Base-by-base conservation (phyloP, 2,888 invertebrate species). In the Clitarchus hookeri region DNA sequence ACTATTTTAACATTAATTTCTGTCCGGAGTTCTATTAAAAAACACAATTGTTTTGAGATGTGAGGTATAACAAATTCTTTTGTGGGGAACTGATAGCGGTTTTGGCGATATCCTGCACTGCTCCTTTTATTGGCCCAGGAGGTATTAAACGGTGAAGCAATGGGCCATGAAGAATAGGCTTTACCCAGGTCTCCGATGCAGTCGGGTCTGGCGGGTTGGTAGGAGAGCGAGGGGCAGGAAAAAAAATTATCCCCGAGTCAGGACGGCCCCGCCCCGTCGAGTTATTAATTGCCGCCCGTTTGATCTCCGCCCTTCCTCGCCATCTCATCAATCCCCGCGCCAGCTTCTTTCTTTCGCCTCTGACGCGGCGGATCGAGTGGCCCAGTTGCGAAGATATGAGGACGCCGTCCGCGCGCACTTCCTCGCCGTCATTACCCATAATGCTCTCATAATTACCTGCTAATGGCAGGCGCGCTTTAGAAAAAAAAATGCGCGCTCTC, bases 271-370 rank as follows among this genome's bases (percentile, higher is more conserved):
- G n/a, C 65, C 65, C 65, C 65, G 65, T 65, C 19, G 65, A 65
- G 65, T 65, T 65, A 65, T 65, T 65, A 65, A 65, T 65, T n/a
- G 65, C 53, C 23, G 65, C 23, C 65, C 65, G 23, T 65, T 65
- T 65, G 65, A 65, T 65, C 65, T 65, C 65, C 65, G 65, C 65
- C 65, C 23, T 65, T 65, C 65, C n/a, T n/a, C 53, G 65, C 65
- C 65, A 19, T n/a, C 65, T 65, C 19, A n/a, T 65, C n/a, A 19
- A 65, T n/a, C 65, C 65, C 65, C 65, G 11, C n/a, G 65, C 65
- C 19, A 0, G 11, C 48, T 8, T 6, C 48, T 48, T 11, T 48
- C 48, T 48, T 48, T 16, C 48, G 36, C 16, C 48, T 48, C 4
- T 16, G 16, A 48, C 65, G 65, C 8, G 65, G 65, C 65, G n/a